Evolutionary conservation across 1,140 invertebrate species (phyloP), one percentile per base, ranked within the genome.

Genomic region (Chironomus striatipennis): DNA sequence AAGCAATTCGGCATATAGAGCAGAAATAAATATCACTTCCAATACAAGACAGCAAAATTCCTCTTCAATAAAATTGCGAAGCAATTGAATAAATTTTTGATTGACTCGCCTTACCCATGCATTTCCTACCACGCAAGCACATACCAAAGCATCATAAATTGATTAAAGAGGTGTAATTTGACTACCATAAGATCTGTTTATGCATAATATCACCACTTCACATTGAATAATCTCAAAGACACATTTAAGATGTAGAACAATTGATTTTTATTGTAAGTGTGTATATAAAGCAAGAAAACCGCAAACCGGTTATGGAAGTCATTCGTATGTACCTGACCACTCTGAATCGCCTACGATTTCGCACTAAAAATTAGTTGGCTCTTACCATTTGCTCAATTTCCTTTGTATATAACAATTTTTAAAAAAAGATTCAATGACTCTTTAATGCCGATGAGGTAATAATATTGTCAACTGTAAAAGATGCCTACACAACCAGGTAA

Each of bases 151-250:
- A 57, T 34, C 47, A 57, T 5, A 57, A 57, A 57, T 57, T 57
- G 47, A 57, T 57, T 57, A 57, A 57, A 57, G 47, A 57, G 47
- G 47, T 57, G 47, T 57, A 57, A 57, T 57, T 57, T 57, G 47
- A 57, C 47, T 57, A n/a, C 12, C 47, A 57, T n/a, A 15, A 57
- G n/a, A 57, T 57, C 24, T 34, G 2, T 34, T 5, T 2, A 34
- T 1, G 1, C 24, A 34, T n/a, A n/a, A n/a, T n/a, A n/a, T n/a
- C n/a, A n/a, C n/a, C 24, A 34, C 24, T 34, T 2, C 1, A 47
- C 7, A 47, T 10, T 47, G 8, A 47, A 47, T 10, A 15, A 47
- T n/a, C 12, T 57, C 47, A 57, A 57, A 57, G 47, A 12, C 47
- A 57, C 47, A n/a, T 5, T n/a, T n/a, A 57, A 12, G 47, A 57